Conservation (phyloP, 2,888 invertebrate species). For the Nymphalis polychloros region DNA sequence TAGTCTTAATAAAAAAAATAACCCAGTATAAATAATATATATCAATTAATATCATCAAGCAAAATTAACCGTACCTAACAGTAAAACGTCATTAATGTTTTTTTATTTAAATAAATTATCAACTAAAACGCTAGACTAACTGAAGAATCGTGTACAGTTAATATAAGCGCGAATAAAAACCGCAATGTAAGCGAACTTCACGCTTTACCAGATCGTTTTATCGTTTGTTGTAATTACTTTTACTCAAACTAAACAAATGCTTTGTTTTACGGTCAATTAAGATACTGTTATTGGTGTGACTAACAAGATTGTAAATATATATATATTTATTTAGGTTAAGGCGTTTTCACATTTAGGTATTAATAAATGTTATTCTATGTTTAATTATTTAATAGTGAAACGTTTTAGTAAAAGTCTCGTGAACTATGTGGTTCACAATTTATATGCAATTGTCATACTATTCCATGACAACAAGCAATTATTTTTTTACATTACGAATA, state of each 20-base stretch:
- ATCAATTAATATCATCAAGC: too few relatives aligned
- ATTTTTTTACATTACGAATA: too few relatives aligned
- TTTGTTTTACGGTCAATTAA: conserved; percentile 27
- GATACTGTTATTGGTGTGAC: conserved; percentile 22
- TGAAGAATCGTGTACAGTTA: not conserved
- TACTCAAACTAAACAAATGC: conserved; percentile 18
- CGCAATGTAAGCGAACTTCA: conserved; percentile 16
- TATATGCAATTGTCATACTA: too few relatives aligned
- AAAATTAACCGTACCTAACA: not conserved
- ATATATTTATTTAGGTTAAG: not conserved
- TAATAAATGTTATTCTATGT: not conserved
- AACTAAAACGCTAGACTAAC: not conserved
- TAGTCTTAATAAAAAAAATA: too few relatives aligned
- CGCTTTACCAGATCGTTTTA: conserved; percentile 21
- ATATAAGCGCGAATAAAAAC: conserved; percentile 7
- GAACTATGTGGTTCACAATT: too few relatives aligned
- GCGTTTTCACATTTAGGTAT: not conserved
- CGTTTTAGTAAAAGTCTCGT: too few relatives aligned
- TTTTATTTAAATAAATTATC: not conserved
- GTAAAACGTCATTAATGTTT: not conserved
- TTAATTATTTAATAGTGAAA: not conserved
- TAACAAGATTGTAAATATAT: conserved; percentile 10
- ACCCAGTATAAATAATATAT: too few relatives aligned
- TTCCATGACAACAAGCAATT: too few relatives aligned
- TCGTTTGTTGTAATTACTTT: conserved; percentile 21